Conservation (phyloP, 2,797 vertebrate species). For the Parotocinclus haroldoi region DNA sequence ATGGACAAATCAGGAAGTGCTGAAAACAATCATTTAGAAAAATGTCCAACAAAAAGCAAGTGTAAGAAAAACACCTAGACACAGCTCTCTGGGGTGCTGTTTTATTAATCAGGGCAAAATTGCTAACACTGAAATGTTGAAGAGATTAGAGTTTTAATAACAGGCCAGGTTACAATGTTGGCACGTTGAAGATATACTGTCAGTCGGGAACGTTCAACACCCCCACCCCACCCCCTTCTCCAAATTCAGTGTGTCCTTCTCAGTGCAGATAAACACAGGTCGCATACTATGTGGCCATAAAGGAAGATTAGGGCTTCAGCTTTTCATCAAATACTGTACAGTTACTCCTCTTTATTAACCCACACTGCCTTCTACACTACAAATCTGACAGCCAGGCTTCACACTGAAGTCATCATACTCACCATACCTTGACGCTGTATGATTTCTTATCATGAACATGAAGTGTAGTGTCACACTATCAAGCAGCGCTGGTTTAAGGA, state of each 20-base stretch:
- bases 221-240: conserved; percentile 44
- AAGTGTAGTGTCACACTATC: no score
- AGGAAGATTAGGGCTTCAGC: conserved; percentile 49
- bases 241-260: conserved; percentile 36
- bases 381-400: conserved; percentile 33
- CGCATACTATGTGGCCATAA: conserved; percentile 28
- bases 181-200: conserved; percentile 68
- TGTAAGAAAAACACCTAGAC: conserved; percentile 66
- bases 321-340: conserved; percentile 36
- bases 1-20: no score
- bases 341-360: conserved; percentile 47
- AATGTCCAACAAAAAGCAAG: conserved; percentile 36
- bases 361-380: conserved; percentile 26
- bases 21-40: conserved; percentile 20
- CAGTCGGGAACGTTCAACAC: conserved; percentile 59
- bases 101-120: conserved; percentile 93
- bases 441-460: not conserved
- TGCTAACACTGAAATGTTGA: conserved; percentile 94
- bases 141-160: conserved; percentile 86
- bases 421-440: conserved; percentile 9
- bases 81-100: conserved; percentile 80
- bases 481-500: no score
- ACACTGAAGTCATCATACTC: conserved; percentile 12
- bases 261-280: conserved; percentile 52
- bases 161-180: conserved; percentile 74